Base-by-base conservation (phyloP, 1,140 invertebrate species). In the Bombus pascuorum region DNA sequence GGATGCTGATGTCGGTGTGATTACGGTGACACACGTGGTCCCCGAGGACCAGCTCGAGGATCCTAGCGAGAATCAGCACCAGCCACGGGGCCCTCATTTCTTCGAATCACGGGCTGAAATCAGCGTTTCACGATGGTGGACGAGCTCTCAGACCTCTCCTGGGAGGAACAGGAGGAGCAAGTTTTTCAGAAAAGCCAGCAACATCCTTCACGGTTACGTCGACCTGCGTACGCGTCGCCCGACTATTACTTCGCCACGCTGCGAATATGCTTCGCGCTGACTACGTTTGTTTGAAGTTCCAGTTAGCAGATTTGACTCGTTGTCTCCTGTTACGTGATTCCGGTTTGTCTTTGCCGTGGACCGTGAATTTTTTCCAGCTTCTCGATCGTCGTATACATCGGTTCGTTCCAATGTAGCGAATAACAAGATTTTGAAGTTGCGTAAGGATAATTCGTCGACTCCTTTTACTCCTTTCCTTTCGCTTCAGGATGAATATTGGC, bases 71-170 rank as follows among this genome's bases (percentile, higher is more conserved):
- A 86, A 89, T 86, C 83, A 90, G 86, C 62, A 89, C 62, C 79
- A 84, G 81, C 89, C 87, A 91, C 79, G 65, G 73, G 78, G 82
- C 78, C 81, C 87, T 91, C 87, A 91, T 89, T 86, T 86, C 87
- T 76, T 57, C 77, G 72, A 88, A 90, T 90, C 81, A 74, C 80
- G 83, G 73, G 34, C 53, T 73, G 80, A 83, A 81, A 87, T 90
- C 88, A 80, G 80, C 70, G 71, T 77, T 77, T 81, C 57, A 70
- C 68, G 42, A 32, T 3, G 47, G 2, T 39, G 34, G n/a, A 44
- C 34, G 22, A 47, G 74, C 5, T 15, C 39, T 37, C 65, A 78
- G 57, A 72, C 65, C 65, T 78, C 87, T 89, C 81, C 78, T 32
- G 74, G 62, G 88, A 89, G 88, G 18, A 22, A 68, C 83, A 32